Conservation (phyloP, 2,797 vertebrate genomes). For the Toxotes lorentzi region DNA sequence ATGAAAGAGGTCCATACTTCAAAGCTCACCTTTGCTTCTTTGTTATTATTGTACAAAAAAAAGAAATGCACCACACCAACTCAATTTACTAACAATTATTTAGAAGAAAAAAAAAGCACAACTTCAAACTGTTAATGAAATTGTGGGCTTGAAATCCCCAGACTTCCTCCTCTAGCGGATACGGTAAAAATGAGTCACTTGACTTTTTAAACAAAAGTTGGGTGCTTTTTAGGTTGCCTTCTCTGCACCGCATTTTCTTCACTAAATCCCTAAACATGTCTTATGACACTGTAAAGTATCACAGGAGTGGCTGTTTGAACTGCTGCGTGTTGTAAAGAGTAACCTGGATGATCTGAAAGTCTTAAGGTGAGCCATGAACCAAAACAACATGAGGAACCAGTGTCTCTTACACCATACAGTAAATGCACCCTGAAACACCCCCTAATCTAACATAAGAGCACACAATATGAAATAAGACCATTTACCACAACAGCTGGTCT, state of each 20-base stretch:
- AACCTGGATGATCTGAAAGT: constrained; percentile 56
- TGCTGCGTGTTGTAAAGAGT: constrained; percentile 35
- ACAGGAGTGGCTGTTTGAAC: constrained; percentile 20
- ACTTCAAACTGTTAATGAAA: constrained; percentile 41
- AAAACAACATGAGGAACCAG: constrained; percentile 63
- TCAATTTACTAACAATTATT: constrained; percentile 39
- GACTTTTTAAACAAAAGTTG: constrained; percentile 31
- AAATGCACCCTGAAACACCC: constrained; percentile 66
- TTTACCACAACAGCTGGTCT: constrained; percentile 53
- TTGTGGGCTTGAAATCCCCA: constrained; percentile 24
- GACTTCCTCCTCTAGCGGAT: constrained; percentile 41
- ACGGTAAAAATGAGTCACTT: constrained; percentile 31
- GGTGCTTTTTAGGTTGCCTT: constrained; percentile 23
- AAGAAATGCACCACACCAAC: constrained; percentile 59
- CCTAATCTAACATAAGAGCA: constrained; percentile 66
- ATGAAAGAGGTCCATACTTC: constrained; percentile 45
- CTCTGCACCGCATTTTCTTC: constrained; percentile 6
- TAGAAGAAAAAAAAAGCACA: constrained; percentile 33
- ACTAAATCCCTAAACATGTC: constrained; percentile 20
- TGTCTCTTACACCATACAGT: constrained; percentile 62
- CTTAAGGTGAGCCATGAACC: constrained; percentile 57
- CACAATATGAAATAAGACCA: constrained; percentile 69
- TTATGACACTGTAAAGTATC: constrained; percentile 16
- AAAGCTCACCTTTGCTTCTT: constrained; percentile 63
- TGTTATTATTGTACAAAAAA: constrained; percentile 62